Evolutionary conservation across 2,113 vertebrate genomes (phyloP).

Genomic region (Theristicus caerulescens): DNA sequence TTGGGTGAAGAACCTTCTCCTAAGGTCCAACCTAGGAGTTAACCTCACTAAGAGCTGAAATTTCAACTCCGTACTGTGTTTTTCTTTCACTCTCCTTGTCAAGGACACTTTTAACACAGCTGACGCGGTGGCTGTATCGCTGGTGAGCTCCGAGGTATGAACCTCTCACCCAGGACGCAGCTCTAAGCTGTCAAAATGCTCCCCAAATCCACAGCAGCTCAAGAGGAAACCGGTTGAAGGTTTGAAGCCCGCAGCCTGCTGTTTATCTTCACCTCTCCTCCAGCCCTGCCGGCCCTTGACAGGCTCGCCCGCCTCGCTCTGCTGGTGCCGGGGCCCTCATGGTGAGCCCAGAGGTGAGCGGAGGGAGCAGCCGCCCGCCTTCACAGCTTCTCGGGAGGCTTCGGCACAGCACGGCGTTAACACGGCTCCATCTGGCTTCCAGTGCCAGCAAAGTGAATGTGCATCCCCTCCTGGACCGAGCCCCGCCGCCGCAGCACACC

Average conservation of each 20-base stretch:
- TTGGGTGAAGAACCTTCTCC: no score
- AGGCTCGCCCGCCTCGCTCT: fast-evolving
- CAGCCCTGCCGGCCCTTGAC: neutral
- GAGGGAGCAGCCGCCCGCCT: neutral
- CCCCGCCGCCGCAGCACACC: neutral
- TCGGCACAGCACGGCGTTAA: fast-evolving
- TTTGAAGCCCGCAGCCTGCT: fast-evolving
- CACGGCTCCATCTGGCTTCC: neutral
- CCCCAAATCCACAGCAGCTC: neutral
- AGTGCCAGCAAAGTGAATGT: neutral
- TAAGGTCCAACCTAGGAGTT: neutral
- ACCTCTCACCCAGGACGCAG: neutral
- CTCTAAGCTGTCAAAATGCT: fast-evolving
- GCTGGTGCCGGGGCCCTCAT: fast-evolving
- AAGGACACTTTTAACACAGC: no score
- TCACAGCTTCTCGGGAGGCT: no score
- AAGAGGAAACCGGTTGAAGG: fast-evolving
- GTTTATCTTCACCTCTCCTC: fast-evolving
- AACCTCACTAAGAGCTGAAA: neutral
- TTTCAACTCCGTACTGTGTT: fast-evolving
- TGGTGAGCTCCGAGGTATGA: fast-evolving
- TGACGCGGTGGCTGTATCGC: fast-evolving
- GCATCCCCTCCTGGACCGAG: fast-evolving
- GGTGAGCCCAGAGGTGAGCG: fast-evolving
- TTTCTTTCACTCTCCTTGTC: neutral